Percentiles rank a stretch among this genome's conserved stretches.
These are phyloP conservation scores for Aethes cnicana DNA, from an alignment of 2,888 invertebrate genomes.

Conservation along the genomic window DNA sequence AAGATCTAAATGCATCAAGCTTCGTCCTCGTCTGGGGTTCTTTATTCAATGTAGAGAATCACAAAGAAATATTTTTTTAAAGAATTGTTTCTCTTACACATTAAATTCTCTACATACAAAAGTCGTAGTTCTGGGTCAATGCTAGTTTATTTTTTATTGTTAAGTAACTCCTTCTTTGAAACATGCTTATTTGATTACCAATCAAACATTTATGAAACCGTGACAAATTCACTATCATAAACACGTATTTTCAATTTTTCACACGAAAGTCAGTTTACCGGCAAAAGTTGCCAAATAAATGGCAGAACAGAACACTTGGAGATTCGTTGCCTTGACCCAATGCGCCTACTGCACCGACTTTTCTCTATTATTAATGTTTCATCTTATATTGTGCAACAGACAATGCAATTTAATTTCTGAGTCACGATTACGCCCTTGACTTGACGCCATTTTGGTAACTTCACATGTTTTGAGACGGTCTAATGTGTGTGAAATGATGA, in stretches of 20 bases:
- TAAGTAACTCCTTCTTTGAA: no score
- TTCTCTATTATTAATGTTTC: constrained; percentile 10
- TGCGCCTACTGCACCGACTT: constrained; percentile 27
- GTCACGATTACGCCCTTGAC: constrained; percentile 25
- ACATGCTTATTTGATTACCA: no score
- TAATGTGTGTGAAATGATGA: no score
- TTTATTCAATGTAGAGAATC: no score
- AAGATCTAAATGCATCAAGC: no score
- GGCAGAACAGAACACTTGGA: constrained; percentile 38
- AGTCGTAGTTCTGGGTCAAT: no score
- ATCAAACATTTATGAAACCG: background rate
- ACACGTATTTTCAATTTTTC: no score
- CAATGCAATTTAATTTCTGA: constrained; percentile 16
- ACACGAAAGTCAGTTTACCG: constrained; percentile 29
- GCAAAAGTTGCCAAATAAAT: constrained; percentile 37
- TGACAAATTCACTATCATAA: background rate
- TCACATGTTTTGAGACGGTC: background rate
- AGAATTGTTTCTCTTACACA: no score
- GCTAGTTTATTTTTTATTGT: no score
- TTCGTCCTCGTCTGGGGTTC: no score
- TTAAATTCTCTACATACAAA: no score
- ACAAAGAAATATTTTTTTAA: no score
- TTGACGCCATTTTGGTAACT: background rate
- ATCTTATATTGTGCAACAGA: constrained; percentile 24
- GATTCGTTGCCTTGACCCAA: constrained; percentile 38